A percentile compares a stretch with the other conserved stretches of the same genome.
phyloP scores from a whole-genome alignment of 2,113 vertebrate species.

The Gobiocypris rarus region DNA sequence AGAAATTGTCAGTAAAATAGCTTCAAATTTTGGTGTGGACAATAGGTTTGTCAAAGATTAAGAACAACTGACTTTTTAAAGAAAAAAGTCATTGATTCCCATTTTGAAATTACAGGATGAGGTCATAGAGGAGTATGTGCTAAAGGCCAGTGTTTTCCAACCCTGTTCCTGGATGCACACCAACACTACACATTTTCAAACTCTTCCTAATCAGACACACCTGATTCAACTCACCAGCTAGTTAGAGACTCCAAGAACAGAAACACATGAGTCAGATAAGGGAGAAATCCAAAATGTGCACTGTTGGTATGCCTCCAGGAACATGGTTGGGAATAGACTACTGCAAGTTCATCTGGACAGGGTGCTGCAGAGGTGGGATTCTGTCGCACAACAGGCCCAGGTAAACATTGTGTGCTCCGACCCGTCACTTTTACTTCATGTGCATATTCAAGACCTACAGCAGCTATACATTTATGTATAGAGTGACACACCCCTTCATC shows the following conservation, averaged over 20 bases:
- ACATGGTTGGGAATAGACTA: too few species aligned
- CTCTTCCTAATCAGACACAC: too few species aligned
- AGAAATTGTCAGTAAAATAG: neutral
- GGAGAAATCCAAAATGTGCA: too few species aligned
- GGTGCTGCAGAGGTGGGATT: neutral
- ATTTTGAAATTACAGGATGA: slow-evolving; percentile 8
- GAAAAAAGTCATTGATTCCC: neutral
- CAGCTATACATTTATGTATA: neutral
- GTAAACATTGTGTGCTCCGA: neutral
- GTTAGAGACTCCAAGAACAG: too few species aligned
- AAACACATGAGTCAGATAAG: too few species aligned
- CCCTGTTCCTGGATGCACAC: too few species aligned
- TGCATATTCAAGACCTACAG: neutral
- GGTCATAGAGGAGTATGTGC: neutral
- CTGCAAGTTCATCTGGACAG: neutral
- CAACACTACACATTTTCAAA: too few species aligned
- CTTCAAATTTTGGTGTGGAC: neutral
- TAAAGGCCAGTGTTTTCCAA: too few species aligned
- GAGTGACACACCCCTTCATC: neutral
- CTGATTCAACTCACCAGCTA: too few species aligned
- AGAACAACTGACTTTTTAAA: neutral
- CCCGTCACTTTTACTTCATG: neutral
- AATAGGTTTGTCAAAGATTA: neutral
- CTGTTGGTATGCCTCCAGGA: too few species aligned
- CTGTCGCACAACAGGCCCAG: neutral